A percentile compares a stretch with the other conserved stretches of the same genome.
These are phyloP conservation scores for Lapara coniferarum DNA, from an alignment of 2,888 invertebrate species.

Conservation along the genomic window DNA sequence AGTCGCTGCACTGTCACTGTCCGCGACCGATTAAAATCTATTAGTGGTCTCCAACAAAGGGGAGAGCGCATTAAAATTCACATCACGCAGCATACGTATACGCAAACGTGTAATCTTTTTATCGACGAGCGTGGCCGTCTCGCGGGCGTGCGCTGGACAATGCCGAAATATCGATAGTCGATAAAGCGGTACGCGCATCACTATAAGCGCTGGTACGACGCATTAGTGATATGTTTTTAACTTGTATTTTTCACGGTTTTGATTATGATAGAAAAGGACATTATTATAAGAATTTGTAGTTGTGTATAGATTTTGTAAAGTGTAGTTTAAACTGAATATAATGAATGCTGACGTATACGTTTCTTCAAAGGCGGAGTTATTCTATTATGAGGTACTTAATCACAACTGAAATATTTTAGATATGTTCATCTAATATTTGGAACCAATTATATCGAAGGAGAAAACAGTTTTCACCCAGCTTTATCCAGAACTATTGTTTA, in stretches of 20 bases:
- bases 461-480: too few species aligned
- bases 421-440: too few species aligned
- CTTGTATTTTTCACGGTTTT: neutral
- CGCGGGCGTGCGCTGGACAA: constrained; percentile 56
- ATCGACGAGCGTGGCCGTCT: constrained; percentile 62
- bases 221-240: constrained; percentile 37
- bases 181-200: constrained; percentile 53
- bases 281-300: neutral
- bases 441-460: too few species aligned
- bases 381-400: too few species aligned
- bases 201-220: constrained; percentile 40
- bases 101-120: constrained; percentile 80
- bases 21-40: constrained; percentile 79
- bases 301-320: neutral
- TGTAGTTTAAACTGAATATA: too few species aligned
- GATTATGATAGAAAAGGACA: neutral
- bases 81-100: constrained; percentile 77
- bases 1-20: constrained; percentile 53
- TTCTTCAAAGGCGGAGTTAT: too few species aligned
- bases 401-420: too few species aligned
- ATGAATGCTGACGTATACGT: too few species aligned
- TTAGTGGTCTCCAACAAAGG: constrained; percentile 63
- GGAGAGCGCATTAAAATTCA: constrained; percentile 76
- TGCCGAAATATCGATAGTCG: constrained; percentile 57
- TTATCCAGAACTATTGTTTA: too few species aligned